Evolutionary conservation across 2,113 vertebrate genomes (phyloP), one percentile per base, ranked within the genome.

Genomic region (Rhipidura dahli): DNA sequence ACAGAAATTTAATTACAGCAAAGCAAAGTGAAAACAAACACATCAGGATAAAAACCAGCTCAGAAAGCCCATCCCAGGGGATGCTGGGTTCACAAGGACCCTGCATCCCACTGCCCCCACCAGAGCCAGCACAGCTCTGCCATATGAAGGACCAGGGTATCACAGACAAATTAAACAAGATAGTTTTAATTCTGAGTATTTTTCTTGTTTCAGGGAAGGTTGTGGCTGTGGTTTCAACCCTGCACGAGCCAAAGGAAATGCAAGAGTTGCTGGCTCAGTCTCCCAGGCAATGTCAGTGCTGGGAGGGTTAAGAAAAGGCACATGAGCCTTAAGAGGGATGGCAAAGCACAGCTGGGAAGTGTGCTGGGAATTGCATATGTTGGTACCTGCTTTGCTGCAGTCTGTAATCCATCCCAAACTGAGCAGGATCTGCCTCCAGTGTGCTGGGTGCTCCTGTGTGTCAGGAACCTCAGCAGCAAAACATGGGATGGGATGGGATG

Each of bases 1-100:
- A 57, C 54, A 57, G 78, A 70, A 93, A 90, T 88, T 93, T 83
- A 93, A 96, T 86, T 92, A 87, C 78, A 89, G 73, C 69, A 47
- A 83, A 84, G 51, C 33, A 49, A 73, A 83, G 59, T 4, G 20
- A 66, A 87, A 83, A 6, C 75, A 90, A 94, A 86, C 33, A 44
- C 54, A 17, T 13, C 1, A 1, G 42, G 81, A 86, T 20, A 33
- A 79, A 83, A 92, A 31, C 0, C 1, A 68, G 50, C 68, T 72
- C 4, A 2, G 39, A 61, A 73, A 79, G 40, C 23, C 20, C 13
- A 28, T 57, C 65, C 53, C 3, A 0, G 37, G 40, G 40, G 49
- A 71, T 31, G 8, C 1, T 0, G 3, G 37, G 42, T 27, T 77
- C 7, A 7, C 47, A 18, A 39, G 35, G 66, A 49, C 1, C 19